Percentiles rank a stretch among this genome's conserved stretches.
phyloP scores from a whole-genome alignment of 2,888 invertebrate genomes.

The Reticulitermes lucifugus region DNA sequence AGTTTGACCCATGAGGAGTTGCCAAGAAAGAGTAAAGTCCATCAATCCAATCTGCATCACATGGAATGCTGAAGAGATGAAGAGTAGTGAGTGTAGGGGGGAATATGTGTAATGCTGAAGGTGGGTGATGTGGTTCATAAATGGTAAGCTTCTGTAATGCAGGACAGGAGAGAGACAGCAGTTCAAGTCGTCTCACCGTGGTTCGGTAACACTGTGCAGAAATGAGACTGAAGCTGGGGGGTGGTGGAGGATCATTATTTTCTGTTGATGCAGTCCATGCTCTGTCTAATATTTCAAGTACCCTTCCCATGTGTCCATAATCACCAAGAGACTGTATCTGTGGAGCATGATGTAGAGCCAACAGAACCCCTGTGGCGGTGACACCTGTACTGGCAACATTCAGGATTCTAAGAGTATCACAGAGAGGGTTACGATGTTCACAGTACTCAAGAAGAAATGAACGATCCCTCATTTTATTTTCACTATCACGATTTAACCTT shows the following conservation, averaged over 20 bases:
- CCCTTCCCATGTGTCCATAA: constrained; percentile 62
- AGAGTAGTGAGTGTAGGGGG: constrained; percentile 60
- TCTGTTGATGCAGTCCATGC: constrained; percentile 43
- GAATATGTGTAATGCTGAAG: constrained; percentile 60
- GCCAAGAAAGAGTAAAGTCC: constrained; percentile 61
- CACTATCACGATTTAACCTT: constrained; percentile 56
- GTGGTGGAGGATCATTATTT: constrained; percentile 53
- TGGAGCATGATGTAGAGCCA: constrained; percentile 61
- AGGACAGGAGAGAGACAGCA: constrained; percentile 62
- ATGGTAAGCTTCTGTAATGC: constrained; percentile 61
- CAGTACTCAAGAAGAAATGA: constrained; percentile 61
- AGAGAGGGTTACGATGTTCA: constrained; percentile 61
- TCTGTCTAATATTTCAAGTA: constrained; percentile 61
- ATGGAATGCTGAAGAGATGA: constrained; percentile 59
- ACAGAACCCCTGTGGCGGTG: constrained; percentile 61
- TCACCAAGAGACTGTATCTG: constrained; percentile 62
- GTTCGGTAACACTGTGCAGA: constrained; percentile 61
- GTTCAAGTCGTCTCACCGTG: constrained; percentile 60
- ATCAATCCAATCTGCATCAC: constrained; percentile 60
- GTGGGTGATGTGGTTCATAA: constrained; percentile 62
- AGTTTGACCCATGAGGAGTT: constrained; percentile 58
- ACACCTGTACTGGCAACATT: constrained; percentile 63
- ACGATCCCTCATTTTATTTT: constrained; percentile 48
- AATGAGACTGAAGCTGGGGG: constrained; percentile 60
- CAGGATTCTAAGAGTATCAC: constrained; percentile 61